A percentile compares a stretch with the other conserved stretches of the same genome.
These are phyloP conservation scores for Amphiprion percula DNA, from an alignment of 2,113 vertebrate species.

Conservation along the genomic window DNA sequence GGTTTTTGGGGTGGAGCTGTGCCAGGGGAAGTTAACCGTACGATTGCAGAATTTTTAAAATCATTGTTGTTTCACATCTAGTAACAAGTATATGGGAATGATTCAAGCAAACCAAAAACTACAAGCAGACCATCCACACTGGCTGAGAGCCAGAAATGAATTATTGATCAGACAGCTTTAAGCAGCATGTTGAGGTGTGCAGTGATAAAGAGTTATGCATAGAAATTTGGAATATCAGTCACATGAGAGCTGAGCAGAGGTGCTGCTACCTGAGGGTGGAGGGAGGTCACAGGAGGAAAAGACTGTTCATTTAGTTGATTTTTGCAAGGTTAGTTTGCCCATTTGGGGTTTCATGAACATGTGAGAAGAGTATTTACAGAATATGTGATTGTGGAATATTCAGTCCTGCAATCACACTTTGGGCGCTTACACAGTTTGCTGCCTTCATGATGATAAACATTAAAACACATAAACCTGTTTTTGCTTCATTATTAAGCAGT, in stretches of 20 bases:
- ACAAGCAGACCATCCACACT: not conserved
- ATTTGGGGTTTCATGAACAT: not conserved
- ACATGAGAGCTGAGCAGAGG: slow-evolving; percentile 7
- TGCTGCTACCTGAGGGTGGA: not conserved
- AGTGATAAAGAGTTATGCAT: slow-evolving; percentile 10
- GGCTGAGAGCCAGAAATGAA: slow-evolving; percentile 25
- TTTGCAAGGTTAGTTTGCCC: not conserved
- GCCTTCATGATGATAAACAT: not conserved
- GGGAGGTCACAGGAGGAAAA: not conserved
- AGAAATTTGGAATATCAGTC: slow-evolving; percentile 24
- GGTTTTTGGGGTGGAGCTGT: not conserved
- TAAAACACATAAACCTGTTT: not conserved
- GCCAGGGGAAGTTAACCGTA: not conserved
- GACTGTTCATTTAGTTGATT: not conserved
- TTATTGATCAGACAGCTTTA: slow-evolving; percentile 42
- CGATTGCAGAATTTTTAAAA: not conserved
- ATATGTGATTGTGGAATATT: not conserved
- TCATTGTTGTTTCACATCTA: not conserved
- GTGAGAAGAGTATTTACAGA: not conserved
- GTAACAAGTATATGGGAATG: not conserved
- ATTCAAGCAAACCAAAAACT: slow-evolving; percentile 17
- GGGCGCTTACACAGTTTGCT: not conserved
- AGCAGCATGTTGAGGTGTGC: not conserved
- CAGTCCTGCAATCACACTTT: not conserved
- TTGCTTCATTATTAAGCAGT: not conserved